Conservation (phyloP, 2,888 invertebrate species). For the Heliconius charithonia region DNA sequence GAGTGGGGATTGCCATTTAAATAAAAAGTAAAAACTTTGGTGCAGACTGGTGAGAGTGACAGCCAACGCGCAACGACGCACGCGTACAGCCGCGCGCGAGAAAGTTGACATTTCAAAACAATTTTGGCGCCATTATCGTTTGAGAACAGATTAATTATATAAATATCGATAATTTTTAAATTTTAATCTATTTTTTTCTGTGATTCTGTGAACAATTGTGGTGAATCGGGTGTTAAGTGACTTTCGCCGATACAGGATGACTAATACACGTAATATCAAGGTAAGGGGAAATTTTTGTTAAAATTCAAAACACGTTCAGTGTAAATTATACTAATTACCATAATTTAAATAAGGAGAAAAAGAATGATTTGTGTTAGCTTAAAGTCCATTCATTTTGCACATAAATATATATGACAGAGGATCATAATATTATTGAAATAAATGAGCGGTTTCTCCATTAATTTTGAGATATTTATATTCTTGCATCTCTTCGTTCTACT, state of each 20-base stretch:
- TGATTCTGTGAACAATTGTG: conserved; percentile 55
- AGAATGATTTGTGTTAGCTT: neutral
- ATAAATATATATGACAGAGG: no score
- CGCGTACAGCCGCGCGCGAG: conserved; percentile 58
- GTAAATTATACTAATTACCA: neutral
- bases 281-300: conserved; percentile 49
- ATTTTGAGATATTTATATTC: no score
- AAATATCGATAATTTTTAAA: conserved; percentile 23
- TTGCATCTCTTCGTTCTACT: no score
- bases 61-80: conserved; percentile 61
- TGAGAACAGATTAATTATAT: conserved; percentile 21
- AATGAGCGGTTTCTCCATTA: no score
- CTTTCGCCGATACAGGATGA: conserved; percentile 71
- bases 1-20: conserved; percentile 73
- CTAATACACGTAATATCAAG: conserved; percentile 70
- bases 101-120: conserved; percentile 62
- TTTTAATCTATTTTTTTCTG: conserved; percentile 44
- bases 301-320: conserved; percentile 13
- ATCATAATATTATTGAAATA: no score
- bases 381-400: no score
- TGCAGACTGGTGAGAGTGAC: conserved; percentile 76
- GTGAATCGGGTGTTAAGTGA: conserved; percentile 69
- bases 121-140: conserved; percentile 54
- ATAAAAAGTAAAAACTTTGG: conserved; percentile 75
- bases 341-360: neutral